Evolutionary conservation across 2,888 invertebrate genomes (phyloP).

Genomic region (Mythimna pallens): DNA sequence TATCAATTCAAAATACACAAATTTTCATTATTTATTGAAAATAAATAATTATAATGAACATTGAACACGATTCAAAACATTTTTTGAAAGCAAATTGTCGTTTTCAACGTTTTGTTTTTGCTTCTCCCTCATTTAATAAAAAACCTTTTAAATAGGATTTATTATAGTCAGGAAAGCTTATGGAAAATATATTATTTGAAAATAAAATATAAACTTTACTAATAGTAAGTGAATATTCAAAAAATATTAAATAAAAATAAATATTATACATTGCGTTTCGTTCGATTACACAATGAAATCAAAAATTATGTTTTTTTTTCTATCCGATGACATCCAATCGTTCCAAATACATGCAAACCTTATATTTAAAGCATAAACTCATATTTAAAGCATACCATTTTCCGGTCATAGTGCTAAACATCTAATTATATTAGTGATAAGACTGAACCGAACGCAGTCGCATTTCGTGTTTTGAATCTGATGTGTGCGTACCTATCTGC

Average conservation of each 20-base stretch:
- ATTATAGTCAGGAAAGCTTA: neutral
- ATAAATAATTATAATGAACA: conserved; percentile 38
- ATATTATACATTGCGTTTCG: conserved; percentile 1
- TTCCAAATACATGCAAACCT: neutral
- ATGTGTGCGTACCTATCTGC: conserved; percentile 4
- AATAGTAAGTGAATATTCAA: neutral
- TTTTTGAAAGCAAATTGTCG: conserved; percentile 72
- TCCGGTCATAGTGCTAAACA: neutral
- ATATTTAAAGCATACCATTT: no score
- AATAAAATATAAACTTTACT: no score
- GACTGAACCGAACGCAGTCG: conserved; percentile 15
- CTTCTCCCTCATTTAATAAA: neutral
- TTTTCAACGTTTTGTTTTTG: conserved; percentile 68
- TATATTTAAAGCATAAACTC: neutral
- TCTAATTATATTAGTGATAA: neutral
- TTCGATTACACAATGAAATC: neutral
- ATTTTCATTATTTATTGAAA: conserved; percentile 44
- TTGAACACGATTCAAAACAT: conserved; percentile 56
- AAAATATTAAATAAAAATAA: neutral
- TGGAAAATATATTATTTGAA: no score
- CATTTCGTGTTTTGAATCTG: conserved; percentile 2
- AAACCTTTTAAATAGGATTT: neutral
- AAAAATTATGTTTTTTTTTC: neutral
- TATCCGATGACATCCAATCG: neutral
- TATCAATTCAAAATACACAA: conserved; percentile 40